Evolutionary conservation across 2,113 vertebrate genomes (phyloP), one percentile per base, ranked within the genome.

Genomic region (Mixornis gularis): DNA sequence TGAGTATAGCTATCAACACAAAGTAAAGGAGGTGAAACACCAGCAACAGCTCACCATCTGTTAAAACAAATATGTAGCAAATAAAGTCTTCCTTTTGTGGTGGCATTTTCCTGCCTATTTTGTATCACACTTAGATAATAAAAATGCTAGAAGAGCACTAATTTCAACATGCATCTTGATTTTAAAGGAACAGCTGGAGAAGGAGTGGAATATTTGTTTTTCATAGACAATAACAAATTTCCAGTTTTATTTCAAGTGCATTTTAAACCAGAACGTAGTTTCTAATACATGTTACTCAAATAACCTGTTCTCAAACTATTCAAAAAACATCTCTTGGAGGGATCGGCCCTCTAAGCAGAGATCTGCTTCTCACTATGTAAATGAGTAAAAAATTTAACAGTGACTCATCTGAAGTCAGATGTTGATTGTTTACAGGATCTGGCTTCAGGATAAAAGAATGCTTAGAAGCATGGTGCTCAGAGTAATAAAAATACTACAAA

Each of bases 1-100:
- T 98, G 98, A 74, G 99, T 99, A 94, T 99, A 99, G 97, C 99
- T 99, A 80, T 85, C 88, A 95, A 96, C 69, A 97, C 56, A 98
- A 95, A 97, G 93, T 83, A 97, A 85, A 98, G 91, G 73, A 96
- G 85, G 59, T 93, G 60, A 96, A 71, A 95, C 71, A 96, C 65
- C 83, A 96, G 89, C 85, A 90, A 90, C 30, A 88, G 91, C 65
- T 70, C 87, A 88, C 65, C 92, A 91, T 87, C 93, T 89, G 64
- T 83, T 68, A 92, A 90, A 90, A 91, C 93, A 66, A 94, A 83
- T 64, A 92, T 19, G 80, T 56, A 68, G 71, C 89, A 95, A 89
- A 79, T 79, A 94, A 84, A 94, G 64, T 64, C 94, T 93, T 90
- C 95, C 89, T 85, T 79, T 48, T 92, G 83, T 69, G 62, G 85